Evolutionary conservation across 2,113 vertebrate genomes (phyloP).

Genomic region (Hirundichthys speculiger): DNA sequence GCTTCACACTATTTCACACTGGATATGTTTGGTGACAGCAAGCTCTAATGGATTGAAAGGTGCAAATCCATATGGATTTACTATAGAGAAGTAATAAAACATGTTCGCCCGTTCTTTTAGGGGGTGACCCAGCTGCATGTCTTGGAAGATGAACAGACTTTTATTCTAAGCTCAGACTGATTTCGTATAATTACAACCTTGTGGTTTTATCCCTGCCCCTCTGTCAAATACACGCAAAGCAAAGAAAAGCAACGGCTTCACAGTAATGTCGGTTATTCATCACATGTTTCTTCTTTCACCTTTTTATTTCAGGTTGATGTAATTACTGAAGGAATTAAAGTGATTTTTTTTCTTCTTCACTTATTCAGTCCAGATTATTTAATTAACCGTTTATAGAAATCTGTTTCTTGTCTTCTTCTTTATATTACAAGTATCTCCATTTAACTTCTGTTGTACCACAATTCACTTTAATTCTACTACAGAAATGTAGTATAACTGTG

Average conservation of each 20-base stretch:
- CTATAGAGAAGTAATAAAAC: slow-evolving; percentile 54
- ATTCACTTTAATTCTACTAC: not conserved
- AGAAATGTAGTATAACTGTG: too few relatives aligned
- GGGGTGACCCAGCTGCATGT: slow-evolving; percentile 32
- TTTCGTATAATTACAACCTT: slow-evolving; percentile 48
- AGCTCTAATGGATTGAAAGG: slow-evolving; percentile 59
- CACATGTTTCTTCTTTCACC: slow-evolving; percentile 2
- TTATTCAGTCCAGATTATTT: too few relatives aligned
- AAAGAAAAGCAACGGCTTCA: slow-evolving; percentile 6
- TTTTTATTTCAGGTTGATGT: not conserved
- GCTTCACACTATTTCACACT: slow-evolving; percentile 59
- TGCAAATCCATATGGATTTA: slow-evolving; percentile 66
- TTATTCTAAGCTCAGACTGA: slow-evolving; percentile 15
- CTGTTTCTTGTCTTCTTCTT: not conserved
- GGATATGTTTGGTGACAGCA: slow-evolving; percentile 64
- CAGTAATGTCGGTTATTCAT: slow-evolving; percentile 1
- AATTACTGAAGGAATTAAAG: not conserved
- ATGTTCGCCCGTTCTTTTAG: slow-evolving; percentile 22
- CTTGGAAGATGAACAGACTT: slow-evolving; percentile 31
- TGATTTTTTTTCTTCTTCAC: too few relatives aligned
- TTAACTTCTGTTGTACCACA: slow-evolving; percentile 5
- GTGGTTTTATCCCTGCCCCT: slow-evolving; percentile 16
- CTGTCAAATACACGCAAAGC: slow-evolving; percentile 16
- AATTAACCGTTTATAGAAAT: too few relatives aligned
- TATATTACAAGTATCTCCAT: slow-evolving; percentile 8